Base-by-base conservation (phyloP, 2,888 invertebrate genomes). In the Cephus sareptanus region DNA sequence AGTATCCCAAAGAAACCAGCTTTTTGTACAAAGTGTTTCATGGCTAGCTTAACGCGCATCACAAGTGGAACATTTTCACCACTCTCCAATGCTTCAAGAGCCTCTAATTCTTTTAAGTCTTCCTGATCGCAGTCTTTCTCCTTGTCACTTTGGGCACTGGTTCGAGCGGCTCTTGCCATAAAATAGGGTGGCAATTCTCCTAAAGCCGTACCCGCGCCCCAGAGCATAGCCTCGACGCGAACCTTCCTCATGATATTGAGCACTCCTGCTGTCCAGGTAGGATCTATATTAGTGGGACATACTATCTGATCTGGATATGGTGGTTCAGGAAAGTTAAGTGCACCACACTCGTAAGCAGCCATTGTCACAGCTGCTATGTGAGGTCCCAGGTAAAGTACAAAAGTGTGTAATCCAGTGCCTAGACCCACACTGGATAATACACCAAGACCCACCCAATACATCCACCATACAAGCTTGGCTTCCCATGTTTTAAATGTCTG, bases 161-260 rank as follows among this genome's bases (percentile, higher is more conserved):
- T 93, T 13, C 97, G 92, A 0, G 97, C 97, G 6, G 99, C 98
- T 81, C 98, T 93, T n/a, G 99, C 99, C 98, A 99, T 99, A 92
- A 99, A 99, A 93, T 99, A 99, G 0, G 99, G 99, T 4, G 99
- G 99, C 83, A 99, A 92, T 91, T 99, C 99, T 0, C 99, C 99
- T n/a, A 99, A 93, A 0, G 99, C 99, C 0, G 99, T 99, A 6
- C 99, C 98, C 34, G 97, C 95, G 4, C 98, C 98, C 99, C 99
- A 99, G 93, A 99, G 96, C 94, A 99, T 97, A 15, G 98, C 97
- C 92, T 99, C 99, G 82, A 98, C 93, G 34, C 98, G 95, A 33
- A 98, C 96, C 92, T 99, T 99, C 56, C 96, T 94, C 96, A 99
- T 98, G 83, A 99, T 98, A 85, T 95, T 96, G 94, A 97, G 97